Conservation (phyloP, 2,888 invertebrate genomes). For the Drosophila cracens region DNA sequence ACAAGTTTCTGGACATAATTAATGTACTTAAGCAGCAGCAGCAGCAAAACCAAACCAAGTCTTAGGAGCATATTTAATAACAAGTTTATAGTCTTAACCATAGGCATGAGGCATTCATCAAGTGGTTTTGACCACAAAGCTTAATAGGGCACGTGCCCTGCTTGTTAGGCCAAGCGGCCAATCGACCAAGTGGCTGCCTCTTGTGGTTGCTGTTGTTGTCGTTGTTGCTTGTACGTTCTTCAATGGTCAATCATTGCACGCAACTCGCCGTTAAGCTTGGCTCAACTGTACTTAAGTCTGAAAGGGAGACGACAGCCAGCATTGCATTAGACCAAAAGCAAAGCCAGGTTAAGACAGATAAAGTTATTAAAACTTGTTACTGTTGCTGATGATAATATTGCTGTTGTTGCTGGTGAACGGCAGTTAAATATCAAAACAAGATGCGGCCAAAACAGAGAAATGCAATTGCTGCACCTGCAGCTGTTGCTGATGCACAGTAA, state of each 20-base stretch:
- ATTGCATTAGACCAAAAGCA: slow-evolving; percentile 23
- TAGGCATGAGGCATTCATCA: slow-evolving; percentile 50
- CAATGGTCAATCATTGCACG: slow-evolving; percentile 66
- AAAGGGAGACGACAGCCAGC: slow-evolving; percentile 2
- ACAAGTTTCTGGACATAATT: slow-evolving; percentile 70
- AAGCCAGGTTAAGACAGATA: slow-evolving; percentile 34
- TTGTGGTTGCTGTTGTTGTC: slow-evolving; percentile 36
- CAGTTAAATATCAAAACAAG: slow-evolving; percentile 56
- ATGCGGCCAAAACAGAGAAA: slow-evolving; percentile 52
- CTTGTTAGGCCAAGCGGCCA: slow-evolving; percentile 65
- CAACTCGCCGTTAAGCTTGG: slow-evolving; percentile 67
- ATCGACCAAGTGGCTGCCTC: slow-evolving; percentile 45
- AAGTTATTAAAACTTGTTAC: slow-evolving; percentile 73
- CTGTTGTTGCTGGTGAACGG: slow-evolving; percentile 27
- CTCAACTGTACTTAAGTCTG: slow-evolving; percentile 60
- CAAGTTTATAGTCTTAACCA: slow-evolving; percentile 47
- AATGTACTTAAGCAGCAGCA: slow-evolving; percentile 58
- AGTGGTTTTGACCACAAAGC: slow-evolving; percentile 63
- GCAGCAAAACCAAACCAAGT: slow-evolving; percentile 15
- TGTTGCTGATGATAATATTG: slow-evolving; percentile 11
- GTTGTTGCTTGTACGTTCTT: slow-evolving; percentile 15
- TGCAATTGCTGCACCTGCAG: slow-evolving; percentile 47
- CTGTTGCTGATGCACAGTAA: slow-evolving; percentile 12
- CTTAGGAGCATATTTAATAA: slow-evolving; percentile 45
- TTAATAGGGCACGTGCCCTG: slow-evolving; percentile 74